Percentiles rank a stretch among this genome's conserved stretches.
Conservation (phyloP, 2,113 vertebrate species). For the Tachysurus fulvidraco region DNA sequence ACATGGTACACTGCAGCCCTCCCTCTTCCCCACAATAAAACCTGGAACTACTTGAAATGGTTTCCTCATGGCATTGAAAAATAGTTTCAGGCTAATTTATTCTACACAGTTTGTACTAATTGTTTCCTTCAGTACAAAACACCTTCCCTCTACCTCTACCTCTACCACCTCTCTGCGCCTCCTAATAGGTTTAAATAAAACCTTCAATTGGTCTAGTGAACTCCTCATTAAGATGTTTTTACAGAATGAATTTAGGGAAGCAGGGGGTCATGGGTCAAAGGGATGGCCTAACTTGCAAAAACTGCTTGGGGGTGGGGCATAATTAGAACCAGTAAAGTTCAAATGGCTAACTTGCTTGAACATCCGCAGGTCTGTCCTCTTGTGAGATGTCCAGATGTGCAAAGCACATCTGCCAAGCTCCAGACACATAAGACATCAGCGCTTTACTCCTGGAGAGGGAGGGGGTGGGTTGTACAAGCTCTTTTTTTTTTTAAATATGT, state of each 20-base stretch:
- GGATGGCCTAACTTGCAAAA: conserved; percentile 79
- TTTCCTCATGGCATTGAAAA: conserved; percentile 63
- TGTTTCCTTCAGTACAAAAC: conserved; percentile 80
- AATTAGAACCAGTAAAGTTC: conserved; percentile 75
- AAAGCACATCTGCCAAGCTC: conserved; percentile 67
- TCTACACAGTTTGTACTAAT: conserved; percentile 76
- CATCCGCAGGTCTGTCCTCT: conserved; percentile 68
- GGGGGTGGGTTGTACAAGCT: neutral
- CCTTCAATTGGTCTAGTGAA: conserved; percentile 86
- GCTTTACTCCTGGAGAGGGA: conserved; percentile 21
- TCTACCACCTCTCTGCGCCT: conserved; percentile 56
- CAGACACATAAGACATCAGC: conserved; percentile 64
- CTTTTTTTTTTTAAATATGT: neutral
- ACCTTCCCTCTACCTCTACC: conserved; percentile 44
- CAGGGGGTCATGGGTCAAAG: conserved; percentile 76
- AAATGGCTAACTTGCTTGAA: conserved; percentile 68
- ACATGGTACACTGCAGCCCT: conserved; percentile 2
- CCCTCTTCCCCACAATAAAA: conserved; percentile 54
- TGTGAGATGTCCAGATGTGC: conserved; percentile 75
- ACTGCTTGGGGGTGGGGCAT: conserved; percentile 75
- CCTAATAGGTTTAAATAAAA: conserved; percentile 88
- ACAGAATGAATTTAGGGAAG: conserved; percentile 85
- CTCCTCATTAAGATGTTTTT: conserved; percentile 90
- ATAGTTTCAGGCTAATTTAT: conserved; percentile 72
- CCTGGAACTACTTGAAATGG: conserved; percentile 84